These are phyloP conservation scores for Ophiothrix spiculata DNA, from an alignment of 35 echinoderm and acorn worm species.

Conservation along the genomic window DNA sequence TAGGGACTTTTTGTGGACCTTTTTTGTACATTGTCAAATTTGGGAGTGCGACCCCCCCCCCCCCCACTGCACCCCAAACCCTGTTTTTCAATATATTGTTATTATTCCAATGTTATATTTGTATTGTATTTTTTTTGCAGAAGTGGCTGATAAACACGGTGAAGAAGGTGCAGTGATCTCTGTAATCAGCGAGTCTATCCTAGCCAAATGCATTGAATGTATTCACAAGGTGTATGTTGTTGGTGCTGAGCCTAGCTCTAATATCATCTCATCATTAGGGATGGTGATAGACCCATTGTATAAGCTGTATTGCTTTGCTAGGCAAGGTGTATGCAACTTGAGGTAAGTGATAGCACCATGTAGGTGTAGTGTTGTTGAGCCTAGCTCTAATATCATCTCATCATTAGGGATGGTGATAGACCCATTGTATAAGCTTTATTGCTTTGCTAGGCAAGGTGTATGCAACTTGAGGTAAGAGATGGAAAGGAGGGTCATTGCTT, in stretches of 20 bases:
- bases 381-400: slow-evolving; percentile 39
- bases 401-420: slow-evolving; percentile 47
- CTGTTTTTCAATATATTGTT: too few species aligned
- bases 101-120: too few species aligned
- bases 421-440: slow-evolving; percentile 61
- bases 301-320: slow-evolving; percentile 50
- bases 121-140: too few species aligned
- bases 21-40: too few species aligned
- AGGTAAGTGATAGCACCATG: slow-evolving; percentile 50
- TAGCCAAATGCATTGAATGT: slow-evolving; percentile 61
- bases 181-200: slow-evolving; percentile 21
- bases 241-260: slow-evolving; percentile 49
- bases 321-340: slow-evolving; percentile 61
- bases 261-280: slow-evolving; percentile 37
- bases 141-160: too few species aligned
- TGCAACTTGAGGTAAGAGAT: slow-evolving; percentile 63
- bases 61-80: too few species aligned
- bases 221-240: slow-evolving; percentile 65
- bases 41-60: too few species aligned
- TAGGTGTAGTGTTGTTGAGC: slow-evolving; percentile 23
- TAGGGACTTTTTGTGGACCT: too few species aligned
- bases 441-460: slow-evolving; percentile 56
- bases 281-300: slow-evolving; percentile 59
- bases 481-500: too few species aligned
- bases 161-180: neutral